Percentiles rank a stretch among this genome's conserved stretches.
Conservation (phyloP, 2,113 vertebrate species). For the Eira barbara region DNA sequence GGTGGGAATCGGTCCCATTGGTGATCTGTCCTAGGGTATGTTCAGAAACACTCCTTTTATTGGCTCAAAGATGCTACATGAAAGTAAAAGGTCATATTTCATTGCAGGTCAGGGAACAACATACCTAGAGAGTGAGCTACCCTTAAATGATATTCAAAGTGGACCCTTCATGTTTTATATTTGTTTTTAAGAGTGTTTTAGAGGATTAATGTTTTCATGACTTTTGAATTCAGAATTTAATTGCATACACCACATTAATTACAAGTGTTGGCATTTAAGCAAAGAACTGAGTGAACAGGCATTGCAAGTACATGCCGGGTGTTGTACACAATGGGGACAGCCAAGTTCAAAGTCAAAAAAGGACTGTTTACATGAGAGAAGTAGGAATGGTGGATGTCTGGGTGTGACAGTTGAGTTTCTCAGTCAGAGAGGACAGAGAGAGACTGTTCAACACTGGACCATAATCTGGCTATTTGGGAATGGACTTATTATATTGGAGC, state of each 20-base stretch:
- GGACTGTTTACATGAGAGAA: not conserved
- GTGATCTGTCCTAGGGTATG: not conserved
- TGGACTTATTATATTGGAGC: not conserved
- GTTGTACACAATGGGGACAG: not conserved
- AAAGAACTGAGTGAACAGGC: not conserved
- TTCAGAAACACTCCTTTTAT: not conserved
- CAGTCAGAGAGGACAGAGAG: not conserved
- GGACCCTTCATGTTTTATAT: not conserved
- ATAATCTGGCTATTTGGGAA: not conserved
- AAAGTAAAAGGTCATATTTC: not conserved
- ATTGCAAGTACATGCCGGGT: not conserved
- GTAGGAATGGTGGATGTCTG: not conserved
- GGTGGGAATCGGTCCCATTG: not conserved
- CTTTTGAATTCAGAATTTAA: slow-evolving; percentile 14
- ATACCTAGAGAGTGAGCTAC: not conserved
- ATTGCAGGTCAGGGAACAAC: not conserved
- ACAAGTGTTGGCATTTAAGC: not conserved
- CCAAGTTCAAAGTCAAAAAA: not conserved
- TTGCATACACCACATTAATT: not conserved
- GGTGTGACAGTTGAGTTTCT: not conserved
- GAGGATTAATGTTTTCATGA: not conserved
- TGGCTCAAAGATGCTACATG: not conserved
- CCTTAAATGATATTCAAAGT: not conserved
- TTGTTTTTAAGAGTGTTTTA: slow-evolving; percentile 30
- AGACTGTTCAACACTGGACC: not conserved